A percentile compares a stretch with the other conserved stretches of the same genome.
These are phyloP conservation scores for Lasioglossum zephyrum DNA, from an alignment of 2,888 invertebrate species.

Conservation along the genomic window DNA sequence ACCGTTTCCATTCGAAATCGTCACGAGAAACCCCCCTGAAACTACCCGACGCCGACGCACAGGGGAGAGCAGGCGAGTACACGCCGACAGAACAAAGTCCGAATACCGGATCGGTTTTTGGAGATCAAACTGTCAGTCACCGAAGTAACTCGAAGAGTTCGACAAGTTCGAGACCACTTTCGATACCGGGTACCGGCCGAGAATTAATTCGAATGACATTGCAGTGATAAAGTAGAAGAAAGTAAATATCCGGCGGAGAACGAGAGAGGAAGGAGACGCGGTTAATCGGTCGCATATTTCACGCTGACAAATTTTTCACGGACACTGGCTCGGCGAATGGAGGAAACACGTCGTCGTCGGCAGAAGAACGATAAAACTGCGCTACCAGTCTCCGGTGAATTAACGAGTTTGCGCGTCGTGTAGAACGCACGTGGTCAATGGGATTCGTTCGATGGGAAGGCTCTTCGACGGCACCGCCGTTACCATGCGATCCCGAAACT, in stretches of 20 bases:
- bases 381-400: neutral
- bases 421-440: slow-evolving; percentile 34
- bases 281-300: neutral
- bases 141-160: neutral
- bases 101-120: neutral
- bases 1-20: neutral
- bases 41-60: neutral
- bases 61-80: neutral
- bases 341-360: neutral
- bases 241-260: neutral
- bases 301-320: neutral
- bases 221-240: neutral
- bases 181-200: neutral
- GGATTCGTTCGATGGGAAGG: slow-evolving; percentile 10
- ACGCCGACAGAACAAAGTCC: neutral
- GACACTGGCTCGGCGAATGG: neutral
- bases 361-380: neutral
- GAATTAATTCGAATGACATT: neutral
- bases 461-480: slow-evolving; percentile 1
- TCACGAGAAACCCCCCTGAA: neutral
- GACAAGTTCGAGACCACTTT: neutral
- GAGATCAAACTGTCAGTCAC: neutral
- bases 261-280: neutral
- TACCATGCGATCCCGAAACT: slow-evolving; percentile 3
- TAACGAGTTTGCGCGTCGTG: slow-evolving; percentile 17